Base-by-base conservation (phyloP, 2,113 vertebrate species). In the Vicugna pacos region DNA sequence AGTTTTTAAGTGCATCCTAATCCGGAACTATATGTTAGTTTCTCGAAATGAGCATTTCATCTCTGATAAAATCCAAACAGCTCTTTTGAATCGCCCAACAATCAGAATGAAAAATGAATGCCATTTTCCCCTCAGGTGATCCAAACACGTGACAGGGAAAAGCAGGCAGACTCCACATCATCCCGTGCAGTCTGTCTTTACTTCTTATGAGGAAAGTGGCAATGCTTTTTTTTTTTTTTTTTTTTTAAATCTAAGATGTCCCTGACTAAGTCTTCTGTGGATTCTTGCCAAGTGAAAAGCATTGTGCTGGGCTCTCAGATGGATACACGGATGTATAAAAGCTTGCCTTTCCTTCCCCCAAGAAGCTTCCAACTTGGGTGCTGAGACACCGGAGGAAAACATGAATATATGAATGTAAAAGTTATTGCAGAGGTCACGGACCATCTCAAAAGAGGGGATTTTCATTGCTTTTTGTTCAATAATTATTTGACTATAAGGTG, bases 1-100 rank as follows among this genome's bases (percentile, higher is more conserved):
- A 67, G 64, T 85, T 91, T 95, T 97, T 95, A 97, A 83, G 64
- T 13, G 38, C 32, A 70, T 87, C 80, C 87, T 97, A 96, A 93
- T 38, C 86, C 52, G n/a, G 60, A 94, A 92, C 70, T 97, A 73
- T 83, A 90, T 67, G 60, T 76, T 97, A 88, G n/a, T 94, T 67
- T 87, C 8, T 60, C 58, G 85, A 91, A 93, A 77, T 85, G 54
- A 96, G 92, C 84, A 81, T 67, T 92, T 76, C 72, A 65, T 65
- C 62, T 89, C 84, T 1, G 14, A 96, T 81, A 87, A 91, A 93
- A 89, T 90, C 88, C 87, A 93, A 88, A 84, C 19, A 64, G 52
- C 20, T 76, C 62, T 95, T 81, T 35, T 89, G 58, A 93, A 65
- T 35, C 89, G 69, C 46, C 58, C 4, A 69, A 85, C 50, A 84